phyloP scores from a whole-genome alignment of 2,113 vertebrate species.

The Odobenus rosmarus region DNA sequence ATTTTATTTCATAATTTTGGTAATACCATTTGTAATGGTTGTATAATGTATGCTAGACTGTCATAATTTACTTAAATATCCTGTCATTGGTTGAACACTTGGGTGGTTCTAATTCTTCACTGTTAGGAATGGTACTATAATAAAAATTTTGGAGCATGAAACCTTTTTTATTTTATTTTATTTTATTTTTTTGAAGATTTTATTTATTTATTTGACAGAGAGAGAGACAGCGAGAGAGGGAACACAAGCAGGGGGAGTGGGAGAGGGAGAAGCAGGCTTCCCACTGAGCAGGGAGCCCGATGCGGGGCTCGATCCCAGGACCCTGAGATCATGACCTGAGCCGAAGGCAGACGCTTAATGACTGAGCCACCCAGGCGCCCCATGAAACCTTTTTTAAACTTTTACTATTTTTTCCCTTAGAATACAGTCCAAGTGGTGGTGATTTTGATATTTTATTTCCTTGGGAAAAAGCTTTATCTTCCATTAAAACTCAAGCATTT shows the following conservation, averaged over 20 bases:
- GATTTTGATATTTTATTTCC: not conserved
- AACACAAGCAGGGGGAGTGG: no score
- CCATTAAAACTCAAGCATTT: conserved; percentile 2
- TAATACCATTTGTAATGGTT: not conserved
- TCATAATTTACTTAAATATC: not conserved
- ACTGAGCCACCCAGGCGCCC: no score
- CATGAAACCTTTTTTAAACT: not conserved
- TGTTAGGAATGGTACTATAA: not conserved
- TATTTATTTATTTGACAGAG: no score
- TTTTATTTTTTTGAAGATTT: not conserved
- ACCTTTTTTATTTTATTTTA: no score
- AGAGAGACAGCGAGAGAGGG: no score
- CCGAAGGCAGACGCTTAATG: no score
- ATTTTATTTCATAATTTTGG: not conserved
- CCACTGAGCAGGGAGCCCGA: no score
- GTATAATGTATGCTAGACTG: not conserved
- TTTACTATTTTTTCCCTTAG: not conserved
- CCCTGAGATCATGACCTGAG: no score
- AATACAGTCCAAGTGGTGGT: not conserved
- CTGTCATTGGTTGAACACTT: not conserved
- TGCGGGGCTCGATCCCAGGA: no score
- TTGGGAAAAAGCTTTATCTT: not conserved
- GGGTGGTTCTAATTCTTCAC: not conserved
- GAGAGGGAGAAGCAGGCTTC: no score
- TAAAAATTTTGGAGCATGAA: not conserved